Conservation (phyloP, 2,113 vertebrate genomes). For the Bos taurus region DNA sequence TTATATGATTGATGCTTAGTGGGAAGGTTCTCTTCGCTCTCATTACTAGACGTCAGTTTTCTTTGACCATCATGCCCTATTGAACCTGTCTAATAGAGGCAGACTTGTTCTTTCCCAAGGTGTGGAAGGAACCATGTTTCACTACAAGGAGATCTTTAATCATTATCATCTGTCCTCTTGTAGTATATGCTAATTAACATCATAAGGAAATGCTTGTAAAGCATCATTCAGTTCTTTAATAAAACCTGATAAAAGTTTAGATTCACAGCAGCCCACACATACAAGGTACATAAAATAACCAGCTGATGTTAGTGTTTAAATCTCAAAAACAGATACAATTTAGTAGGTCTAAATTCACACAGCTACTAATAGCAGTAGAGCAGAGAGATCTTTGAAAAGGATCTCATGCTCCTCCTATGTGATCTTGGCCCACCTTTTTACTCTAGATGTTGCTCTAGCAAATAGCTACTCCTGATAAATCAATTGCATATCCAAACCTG, state of each 20-base stretch:
- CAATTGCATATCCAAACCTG: background rate
- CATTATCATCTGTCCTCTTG: slow-evolving; percentile 10
- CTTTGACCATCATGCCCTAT: background rate
- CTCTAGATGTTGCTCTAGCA: background rate
- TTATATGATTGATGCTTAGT: background rate
- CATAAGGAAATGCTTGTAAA: slow-evolving; percentile 1
- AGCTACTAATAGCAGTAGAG: background rate
- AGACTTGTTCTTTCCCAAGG: slow-evolving; percentile 10
- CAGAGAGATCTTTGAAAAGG: background rate
- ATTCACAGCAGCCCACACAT: background rate
- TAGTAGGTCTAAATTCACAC: background rate
- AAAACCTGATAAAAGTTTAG: slow-evolving; percentile 8
- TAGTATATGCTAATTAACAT: slow-evolving; percentile 35
- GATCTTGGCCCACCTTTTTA: background rate
- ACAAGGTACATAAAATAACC: background rate
- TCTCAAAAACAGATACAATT: slow-evolving; percentile 18
- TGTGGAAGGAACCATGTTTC: background rate
- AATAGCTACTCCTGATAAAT: background rate
- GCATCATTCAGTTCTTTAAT: background rate
- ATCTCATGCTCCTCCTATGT: background rate
- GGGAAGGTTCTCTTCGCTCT: background rate
- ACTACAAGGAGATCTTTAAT: slow-evolving; percentile 27
- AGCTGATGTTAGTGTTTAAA: slow-evolving; percentile 1
- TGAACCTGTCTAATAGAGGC: background rate
- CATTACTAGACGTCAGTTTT: background rate